Evolutionary conservation across 2,113 vertebrate species (phyloP).

Genomic region (crab-eating macaque (Macaca fascicularis)): DNA sequence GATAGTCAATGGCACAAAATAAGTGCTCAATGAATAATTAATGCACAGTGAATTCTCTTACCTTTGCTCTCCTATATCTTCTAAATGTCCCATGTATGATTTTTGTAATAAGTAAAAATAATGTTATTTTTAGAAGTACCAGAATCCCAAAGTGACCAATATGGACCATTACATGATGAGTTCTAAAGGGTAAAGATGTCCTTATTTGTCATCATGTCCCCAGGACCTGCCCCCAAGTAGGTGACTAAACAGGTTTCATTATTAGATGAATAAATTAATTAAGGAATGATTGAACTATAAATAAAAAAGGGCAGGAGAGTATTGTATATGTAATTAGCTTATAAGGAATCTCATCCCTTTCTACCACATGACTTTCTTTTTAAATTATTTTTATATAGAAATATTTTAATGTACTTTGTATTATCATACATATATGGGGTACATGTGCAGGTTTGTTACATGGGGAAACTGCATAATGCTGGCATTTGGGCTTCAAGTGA

Average conservation of each 20-base stretch:
- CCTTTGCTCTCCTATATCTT: background rate
- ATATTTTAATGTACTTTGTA: too few relatives aligned
- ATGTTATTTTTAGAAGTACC: background rate
- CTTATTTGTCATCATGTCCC: background rate
- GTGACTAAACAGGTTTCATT: background rate
- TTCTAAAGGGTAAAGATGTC: background rate
- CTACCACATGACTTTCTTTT: too few relatives aligned
- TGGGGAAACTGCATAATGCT: too few relatives aligned
- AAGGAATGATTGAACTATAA: background rate
- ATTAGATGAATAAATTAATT: background rate
- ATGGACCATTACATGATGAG: background rate
- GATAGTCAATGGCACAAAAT: background rate
- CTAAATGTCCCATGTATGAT: background rate
- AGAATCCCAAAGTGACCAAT: background rate
- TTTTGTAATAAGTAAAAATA: conserved; percentile 5
- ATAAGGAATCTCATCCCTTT: background rate
- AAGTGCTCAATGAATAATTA: background rate
- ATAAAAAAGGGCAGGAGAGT: background rate
- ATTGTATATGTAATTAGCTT: background rate
- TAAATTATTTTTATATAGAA: too few relatives aligned
- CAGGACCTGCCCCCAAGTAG: background rate
- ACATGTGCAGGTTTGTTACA: too few relatives aligned
- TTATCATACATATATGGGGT: too few relatives aligned
- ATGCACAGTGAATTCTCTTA: background rate
- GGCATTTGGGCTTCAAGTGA: too few relatives aligned